Evolutionary conservation across 2,113 vertebrate species (phyloP).

Genomic region (Bungarus multicinctus): DNA sequence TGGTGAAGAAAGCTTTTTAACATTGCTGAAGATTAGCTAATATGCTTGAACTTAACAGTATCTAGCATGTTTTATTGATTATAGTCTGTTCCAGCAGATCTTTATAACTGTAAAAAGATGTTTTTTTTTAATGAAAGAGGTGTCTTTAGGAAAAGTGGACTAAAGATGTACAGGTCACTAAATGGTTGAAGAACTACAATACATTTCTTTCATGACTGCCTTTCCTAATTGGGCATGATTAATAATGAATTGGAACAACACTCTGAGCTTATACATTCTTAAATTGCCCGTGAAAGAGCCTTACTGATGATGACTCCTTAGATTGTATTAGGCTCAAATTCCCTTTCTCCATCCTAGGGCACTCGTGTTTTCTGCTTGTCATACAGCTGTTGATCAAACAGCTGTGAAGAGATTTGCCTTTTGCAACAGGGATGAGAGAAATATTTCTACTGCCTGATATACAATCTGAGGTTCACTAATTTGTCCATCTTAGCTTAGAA

Average conservation of each 20-base stretch:
- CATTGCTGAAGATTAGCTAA: conserved; percentile 9
- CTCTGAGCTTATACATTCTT: not conserved
- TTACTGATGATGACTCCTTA: not conserved
- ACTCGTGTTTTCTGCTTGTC: not conserved
- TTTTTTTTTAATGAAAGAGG: conserved; percentile 30
- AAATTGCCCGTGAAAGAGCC: conserved; percentile 19
- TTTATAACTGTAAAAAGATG: conserved; percentile 55
- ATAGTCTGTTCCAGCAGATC: conserved; percentile 42
- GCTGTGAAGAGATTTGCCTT: not conserved
- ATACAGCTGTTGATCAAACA: not conserved
- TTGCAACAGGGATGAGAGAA: not conserved
- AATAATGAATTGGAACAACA: conserved; percentile 44
- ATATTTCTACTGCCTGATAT: not conserved
- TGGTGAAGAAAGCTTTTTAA: not conserved
- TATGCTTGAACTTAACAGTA: conserved; percentile 39
- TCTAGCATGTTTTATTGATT: conserved; percentile 62
- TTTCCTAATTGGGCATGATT: conserved; percentile 31
- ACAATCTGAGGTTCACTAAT: not conserved
- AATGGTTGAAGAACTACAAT: conserved; percentile 46
- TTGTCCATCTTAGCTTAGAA: not conserved
- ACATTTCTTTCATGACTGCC: conserved; percentile 25
- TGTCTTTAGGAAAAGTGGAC: conserved; percentile 7
- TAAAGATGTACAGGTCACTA: conserved; percentile 22
- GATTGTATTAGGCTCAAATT: not conserved
- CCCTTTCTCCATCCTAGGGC: not conserved